These are phyloP conservation scores for Rhagonycha lutea DNA, from an alignment of 2,888 invertebrate species.

Conservation along the genomic window DNA sequence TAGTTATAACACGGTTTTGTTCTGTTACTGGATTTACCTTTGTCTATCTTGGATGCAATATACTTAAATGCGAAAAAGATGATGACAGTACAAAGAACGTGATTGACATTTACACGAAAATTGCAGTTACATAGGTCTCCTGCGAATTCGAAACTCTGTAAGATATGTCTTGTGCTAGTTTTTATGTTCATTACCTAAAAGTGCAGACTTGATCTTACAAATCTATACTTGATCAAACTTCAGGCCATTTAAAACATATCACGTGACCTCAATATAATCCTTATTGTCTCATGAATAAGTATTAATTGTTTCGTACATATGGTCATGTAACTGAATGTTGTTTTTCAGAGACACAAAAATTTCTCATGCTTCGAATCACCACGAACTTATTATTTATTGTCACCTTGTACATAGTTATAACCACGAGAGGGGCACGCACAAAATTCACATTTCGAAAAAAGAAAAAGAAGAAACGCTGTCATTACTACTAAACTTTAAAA, in stretches of 20 bases:
- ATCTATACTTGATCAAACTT: slow-evolving; percentile 44
- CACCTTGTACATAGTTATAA: too few relatives aligned
- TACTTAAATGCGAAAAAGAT: slow-evolving; percentile 8
- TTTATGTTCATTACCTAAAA: slow-evolving; percentile 52
- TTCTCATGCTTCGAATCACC: slow-evolving; percentile 1
- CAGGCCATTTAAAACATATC: slow-evolving; percentile 40
- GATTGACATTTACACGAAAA: slow-evolving; percentile 14
- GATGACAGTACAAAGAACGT: slow-evolving; percentile 7
- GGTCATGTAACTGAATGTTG: slow-evolving; percentile 30
- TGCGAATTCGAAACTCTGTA: slow-evolving; percentile 42
- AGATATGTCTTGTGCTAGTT: slow-evolving; percentile 47
- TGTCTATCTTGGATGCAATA: slow-evolving; percentile 14
- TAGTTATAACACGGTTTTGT: slow-evolving; percentile 21
- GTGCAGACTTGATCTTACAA: slow-evolving; percentile 48
- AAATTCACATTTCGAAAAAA: too few relatives aligned
- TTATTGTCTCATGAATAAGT: slow-evolving; percentile 48
- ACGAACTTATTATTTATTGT: background rate
- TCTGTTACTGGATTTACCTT: slow-evolving; percentile 5
- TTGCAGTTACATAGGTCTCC: slow-evolving; percentile 42
- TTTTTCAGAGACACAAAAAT: slow-evolving; percentile 17
- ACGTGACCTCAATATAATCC: slow-evolving; percentile 51
- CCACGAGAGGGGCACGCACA: too few relatives aligned
- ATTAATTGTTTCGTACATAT: slow-evolving; percentile 42
- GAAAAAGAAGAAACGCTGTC: too few relatives aligned
- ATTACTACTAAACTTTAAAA: too few relatives aligned